Evolutionary conservation across 2,797 vertebrate species (phyloP).

Genomic region (Microchirus variegatus): DNA sequence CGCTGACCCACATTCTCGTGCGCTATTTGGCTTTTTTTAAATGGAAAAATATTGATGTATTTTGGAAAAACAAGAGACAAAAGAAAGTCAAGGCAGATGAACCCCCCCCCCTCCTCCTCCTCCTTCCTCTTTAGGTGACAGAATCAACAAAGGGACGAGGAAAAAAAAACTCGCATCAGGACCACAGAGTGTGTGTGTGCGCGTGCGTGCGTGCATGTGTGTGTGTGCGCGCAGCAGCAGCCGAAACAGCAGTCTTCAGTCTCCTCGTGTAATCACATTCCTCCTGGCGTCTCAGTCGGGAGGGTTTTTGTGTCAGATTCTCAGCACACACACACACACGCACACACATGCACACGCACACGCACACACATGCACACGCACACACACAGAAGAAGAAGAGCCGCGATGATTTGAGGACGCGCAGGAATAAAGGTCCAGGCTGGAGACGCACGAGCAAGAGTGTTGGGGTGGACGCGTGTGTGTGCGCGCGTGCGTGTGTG

Average conservation of each 20-base stretch:
- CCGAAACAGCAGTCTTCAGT: slow-evolving; percentile 36
- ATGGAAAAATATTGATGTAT: neutral
- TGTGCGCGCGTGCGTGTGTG: neutral
- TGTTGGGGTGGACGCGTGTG: neutral
- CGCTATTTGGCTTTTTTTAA: too few species aligned
- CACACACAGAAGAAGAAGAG: neutral
- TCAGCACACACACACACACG: slow-evolving; percentile 22
- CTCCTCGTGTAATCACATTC: slow-evolving; percentile 64
- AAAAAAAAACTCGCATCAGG: slow-evolving; percentile 81
- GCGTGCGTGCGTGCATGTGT: neutral
- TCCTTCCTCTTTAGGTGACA: slow-evolving; percentile 60
- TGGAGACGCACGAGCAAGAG: slow-evolving; percentile 17
- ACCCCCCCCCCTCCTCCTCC: slow-evolving; percentile 30
- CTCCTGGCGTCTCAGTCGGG: slow-evolving; percentile 58
- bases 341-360: slow-evolving; percentile 8
- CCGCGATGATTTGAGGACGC: slow-evolving; percentile 37
- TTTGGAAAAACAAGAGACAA: slow-evolving; percentile 48
- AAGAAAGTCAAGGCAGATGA: slow-evolving; percentile 54
- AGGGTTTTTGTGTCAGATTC: slow-evolving; percentile 28
- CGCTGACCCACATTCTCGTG: too few species aligned
- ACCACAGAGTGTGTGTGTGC: slow-evolving; percentile 70
- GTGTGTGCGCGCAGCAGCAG: slow-evolving; percentile 38
- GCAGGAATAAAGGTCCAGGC: slow-evolving; percentile 16
- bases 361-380: slow-evolving; percentile 19
- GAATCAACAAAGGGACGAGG: slow-evolving; percentile 71